Percentiles rank a stretch among this genome's conserved stretches.
These are phyloP conservation scores for Nibea albiflora DNA, from an alignment of 2,113 vertebrate genomes.

Conservation along the genomic window DNA sequence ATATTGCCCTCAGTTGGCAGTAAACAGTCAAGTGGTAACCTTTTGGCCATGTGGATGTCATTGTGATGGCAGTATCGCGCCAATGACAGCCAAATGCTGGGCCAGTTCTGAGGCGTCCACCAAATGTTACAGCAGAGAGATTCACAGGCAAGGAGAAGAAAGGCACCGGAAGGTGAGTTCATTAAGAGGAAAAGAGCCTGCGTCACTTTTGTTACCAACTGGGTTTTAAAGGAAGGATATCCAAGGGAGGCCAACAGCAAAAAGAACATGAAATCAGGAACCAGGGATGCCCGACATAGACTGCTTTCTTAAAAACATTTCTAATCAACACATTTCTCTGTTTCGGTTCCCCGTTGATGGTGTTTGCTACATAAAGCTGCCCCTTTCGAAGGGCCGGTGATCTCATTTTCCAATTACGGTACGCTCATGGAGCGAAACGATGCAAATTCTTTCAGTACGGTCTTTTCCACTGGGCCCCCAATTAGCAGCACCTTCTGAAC, in stretches of 20 bases:
- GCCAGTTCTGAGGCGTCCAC: constrained; percentile 16
- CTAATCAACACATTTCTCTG: not conserved
- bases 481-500: constrained; percentile 74
- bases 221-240: constrained; percentile 12
- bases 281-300: not conserved
- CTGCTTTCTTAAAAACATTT: not conserved
- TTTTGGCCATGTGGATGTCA: constrained; percentile 57
- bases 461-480: constrained; percentile 62
- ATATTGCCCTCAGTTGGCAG: constrained; percentile 17
- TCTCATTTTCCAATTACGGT: constrained; percentile 47
- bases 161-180: constrained; percentile 13
- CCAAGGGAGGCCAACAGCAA: not conserved
- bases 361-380: constrained; percentile 19
- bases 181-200: constrained; percentile 41
- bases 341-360: not conserved
- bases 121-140: constrained; percentile 61
- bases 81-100: constrained; percentile 47
- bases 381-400: constrained; percentile 39
- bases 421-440: constrained; percentile 50
- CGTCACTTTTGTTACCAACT: constrained; percentile 9
- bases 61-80: constrained; percentile 16
- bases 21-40: constrained; percentile 49
- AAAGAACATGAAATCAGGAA: constrained; percentile 9
- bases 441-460: constrained; percentile 69
- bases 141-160: constrained; percentile 13